These are phyloP conservation scores for Sturnus vulgaris DNA, from an alignment of 2,113 vertebrate genomes.

Conservation along the genomic window DNA sequence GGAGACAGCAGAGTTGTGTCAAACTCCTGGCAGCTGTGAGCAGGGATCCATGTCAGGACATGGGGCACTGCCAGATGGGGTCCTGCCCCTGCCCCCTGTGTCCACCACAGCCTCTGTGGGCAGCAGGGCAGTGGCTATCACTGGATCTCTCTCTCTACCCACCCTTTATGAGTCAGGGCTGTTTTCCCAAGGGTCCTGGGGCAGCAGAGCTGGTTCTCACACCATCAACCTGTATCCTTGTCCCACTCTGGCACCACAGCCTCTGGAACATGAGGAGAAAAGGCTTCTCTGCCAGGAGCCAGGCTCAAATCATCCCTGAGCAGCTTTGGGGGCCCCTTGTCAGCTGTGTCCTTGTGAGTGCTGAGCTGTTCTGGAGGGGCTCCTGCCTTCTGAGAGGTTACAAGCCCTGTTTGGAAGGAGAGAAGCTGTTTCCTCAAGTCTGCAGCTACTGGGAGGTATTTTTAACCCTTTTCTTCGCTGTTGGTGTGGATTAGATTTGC, in stretches of 20 bases:
- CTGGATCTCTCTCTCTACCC: neutral
- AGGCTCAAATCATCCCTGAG: neutral
- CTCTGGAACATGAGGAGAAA: neutral
- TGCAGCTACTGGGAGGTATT: neutral
- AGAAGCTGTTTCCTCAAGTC: neutral
- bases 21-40: neutral
- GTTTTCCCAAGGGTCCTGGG: neutral
- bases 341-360: neutral
- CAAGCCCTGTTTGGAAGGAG: neutral
- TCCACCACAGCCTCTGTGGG: neutral
- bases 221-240: neutral
- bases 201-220: neutral
- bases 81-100: neutral
- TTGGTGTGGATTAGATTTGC: neutral
- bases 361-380: neutral
- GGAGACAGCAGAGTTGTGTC: neutral
- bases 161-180: neutral
- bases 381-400: neutral
- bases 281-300: neutral
- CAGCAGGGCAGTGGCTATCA: neutral
- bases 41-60: neutral
- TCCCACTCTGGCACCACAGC: fast-evolving
- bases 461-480: neutral
- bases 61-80: fast-evolving
- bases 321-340: neutral